phyloP scores from a whole-genome alignment of 2,797 vertebrate species.

The Morus bassanus region DNA sequence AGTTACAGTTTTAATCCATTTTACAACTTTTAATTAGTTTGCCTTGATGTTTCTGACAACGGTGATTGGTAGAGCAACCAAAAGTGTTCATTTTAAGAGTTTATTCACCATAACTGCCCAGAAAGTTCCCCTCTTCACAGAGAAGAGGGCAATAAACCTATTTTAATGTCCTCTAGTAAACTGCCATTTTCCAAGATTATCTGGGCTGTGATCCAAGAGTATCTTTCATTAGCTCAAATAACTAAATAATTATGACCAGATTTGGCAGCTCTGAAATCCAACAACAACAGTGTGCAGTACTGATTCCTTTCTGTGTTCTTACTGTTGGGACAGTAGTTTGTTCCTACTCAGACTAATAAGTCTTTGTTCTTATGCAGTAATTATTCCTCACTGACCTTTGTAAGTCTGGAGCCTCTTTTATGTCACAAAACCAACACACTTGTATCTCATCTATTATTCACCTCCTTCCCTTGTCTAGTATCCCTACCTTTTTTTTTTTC shows the following conservation, averaged over 20 bases:
- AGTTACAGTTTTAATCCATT: neutral
- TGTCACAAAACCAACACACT: neutral
- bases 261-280: slow-evolving; percentile 48
- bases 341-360: neutral
- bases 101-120: neutral
- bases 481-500: neutral
- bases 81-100: neutral
- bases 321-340: neutral
- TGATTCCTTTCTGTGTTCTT: neutral
- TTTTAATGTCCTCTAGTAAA: slow-evolving; percentile 42
- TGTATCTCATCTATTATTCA: neutral
- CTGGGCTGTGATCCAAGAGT: slow-evolving; percentile 46
- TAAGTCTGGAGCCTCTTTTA: neutral
- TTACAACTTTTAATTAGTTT: neutral
- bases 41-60: neutral
- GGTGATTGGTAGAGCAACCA: neutral
- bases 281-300: neutral
- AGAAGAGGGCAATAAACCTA: slow-evolving; percentile 19
- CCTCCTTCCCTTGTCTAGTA: neutral
- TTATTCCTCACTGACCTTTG: slow-evolving; percentile 3
- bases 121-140: neutral
- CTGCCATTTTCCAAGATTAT: slow-evolving; percentile 55
- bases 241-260: slow-evolving; percentile 59
- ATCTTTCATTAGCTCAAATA: slow-evolving; percentile 63
- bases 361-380: slow-evolving; percentile 17